Base-by-base conservation (phyloP, 2,888 invertebrate genomes). In the Chirona hameri region DNA sequence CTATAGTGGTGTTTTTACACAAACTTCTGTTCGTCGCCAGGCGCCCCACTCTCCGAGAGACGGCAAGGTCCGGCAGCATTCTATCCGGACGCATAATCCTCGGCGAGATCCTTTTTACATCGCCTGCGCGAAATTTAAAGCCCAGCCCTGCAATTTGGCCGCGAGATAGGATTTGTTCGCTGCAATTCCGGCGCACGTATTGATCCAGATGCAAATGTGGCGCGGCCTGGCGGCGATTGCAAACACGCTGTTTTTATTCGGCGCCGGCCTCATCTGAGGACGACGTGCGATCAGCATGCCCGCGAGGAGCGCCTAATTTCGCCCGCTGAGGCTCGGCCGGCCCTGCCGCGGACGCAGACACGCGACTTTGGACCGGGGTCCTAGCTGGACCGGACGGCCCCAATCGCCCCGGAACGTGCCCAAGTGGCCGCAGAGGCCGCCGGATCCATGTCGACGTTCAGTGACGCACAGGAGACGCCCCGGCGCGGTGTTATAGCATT, bases 121-220 rank as follows among this genome's bases (percentile, higher is more conserved):
- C 72, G 29, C 72, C 72, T 72, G 29, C 72, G 31, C 27, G 72
- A 72, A 72, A 72, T 72, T 29, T 72, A 72, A 72, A 72, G 72
- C 72, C 72, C 72, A 7, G 72, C 15, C 15, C 14, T 21, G 72
- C 72, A 72, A 72, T 72, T 72, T 72, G 72, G 72, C 29, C 72
- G 72, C 72, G 72, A 31, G 31, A 72, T 72, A 72, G 72, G 72
- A 72, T 72, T 72, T 72, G 72, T 72, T 72, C 72, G 72, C 72
- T 72, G 72, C 72, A 31, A 72, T 72, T 72, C 72, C 72, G 72
- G 72, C 72, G 72, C 72, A 72, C 72, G 72, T 72, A 72, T 72
- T 72, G 72, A 72, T 72, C 72, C 72, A 14, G 18, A 72, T 72
- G 72, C 72, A 72, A 72, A 72, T 72, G 72, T 72, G 72, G 72